Evolutionary conservation across 2,888 invertebrate species (phyloP), one percentile per base, ranked within the genome.

Genomic region (Andrena praecox): DNA sequence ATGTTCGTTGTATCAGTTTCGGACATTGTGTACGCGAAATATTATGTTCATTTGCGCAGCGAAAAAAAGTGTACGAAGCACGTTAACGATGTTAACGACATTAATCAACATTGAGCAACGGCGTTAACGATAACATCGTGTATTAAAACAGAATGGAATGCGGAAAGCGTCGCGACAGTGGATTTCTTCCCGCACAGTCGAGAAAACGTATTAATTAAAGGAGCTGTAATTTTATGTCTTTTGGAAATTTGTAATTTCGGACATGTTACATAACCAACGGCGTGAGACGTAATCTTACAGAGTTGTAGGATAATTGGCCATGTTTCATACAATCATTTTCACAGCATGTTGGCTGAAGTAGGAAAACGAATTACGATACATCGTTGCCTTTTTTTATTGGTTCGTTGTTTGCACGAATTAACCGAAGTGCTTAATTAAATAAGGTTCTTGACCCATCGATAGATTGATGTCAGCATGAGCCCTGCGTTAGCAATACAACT

Each of bases 381-480:
- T 72, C 29, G 59, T 63, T 72, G 42, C 5, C 42, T 16, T 16
- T 29, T 16, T 5, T 42, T 52, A 16, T 2, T 20, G 3, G 27
- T 68, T 54, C 67, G 75, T 68, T 68, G 63, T 68, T 48, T 50
- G 7, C 8, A 60, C 54, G 20, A 24, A 42, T 66, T 35, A 42
- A 62, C 10, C 24, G n/a, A 35, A 52, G 67, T 7, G 52, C 63
- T 68, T 33, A 42, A 72, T 56, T 59, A 48, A 66, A 64, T 42
- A 63, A 35, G 24, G 31, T 59, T 54, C 7, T 60, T 16, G 48
- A n/a, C 12, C 12, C 52, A 16, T 33, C 2, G 42, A 60, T 20
- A 64, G 81, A 76, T 77, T 71, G 60, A 82, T 82, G 64, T 66
- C 76, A 82, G 82, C 82, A 80, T 83, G 74, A 85, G 67, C 56